Conservation (phyloP, 2,797 vertebrate species). For the Argyrosomus regius region DNA sequence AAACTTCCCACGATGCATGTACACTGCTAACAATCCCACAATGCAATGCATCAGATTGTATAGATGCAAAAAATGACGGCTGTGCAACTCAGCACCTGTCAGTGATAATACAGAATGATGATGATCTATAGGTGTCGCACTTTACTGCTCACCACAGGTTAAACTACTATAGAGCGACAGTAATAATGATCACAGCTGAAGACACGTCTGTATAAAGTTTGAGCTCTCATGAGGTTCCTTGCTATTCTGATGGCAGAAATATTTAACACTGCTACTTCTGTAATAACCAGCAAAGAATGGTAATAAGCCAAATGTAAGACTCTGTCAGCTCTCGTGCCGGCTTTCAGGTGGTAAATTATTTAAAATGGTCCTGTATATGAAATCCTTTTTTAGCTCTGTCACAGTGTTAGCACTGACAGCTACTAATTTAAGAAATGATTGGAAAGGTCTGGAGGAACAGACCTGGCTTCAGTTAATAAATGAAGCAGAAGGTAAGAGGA, state of each 20-base stretch:
- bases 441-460: not conserved
- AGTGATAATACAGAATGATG: not conserved
- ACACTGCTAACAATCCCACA: too few species aligned
- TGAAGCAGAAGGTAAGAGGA: not conserved
- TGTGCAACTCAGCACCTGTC: not conserved
- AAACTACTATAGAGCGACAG: not conserved
- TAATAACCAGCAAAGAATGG: not conserved
- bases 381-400: not conserved
- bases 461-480: not conserved
- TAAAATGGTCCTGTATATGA: not conserved
- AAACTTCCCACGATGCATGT: too few species aligned
- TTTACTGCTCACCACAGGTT: not conserved
- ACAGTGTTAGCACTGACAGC: constrained; percentile 1
- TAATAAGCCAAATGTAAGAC: not conserved
- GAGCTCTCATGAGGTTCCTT: not conserved
- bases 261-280: not conserved
- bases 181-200: too few species aligned
- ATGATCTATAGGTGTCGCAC: not conserved
- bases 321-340: not conserved
- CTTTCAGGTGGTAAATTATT: not conserved
- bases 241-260: too few species aligned
- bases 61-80: not conserved
- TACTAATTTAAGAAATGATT: constrained; percentile 29
- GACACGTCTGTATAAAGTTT: not conserved
- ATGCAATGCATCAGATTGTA: too few species aligned